A percentile compares a stretch with the other conserved stretches of the same genome.
phyloP scores from a whole-genome alignment of 1,140 invertebrate genomes.

The Panonychus citri region DNA sequence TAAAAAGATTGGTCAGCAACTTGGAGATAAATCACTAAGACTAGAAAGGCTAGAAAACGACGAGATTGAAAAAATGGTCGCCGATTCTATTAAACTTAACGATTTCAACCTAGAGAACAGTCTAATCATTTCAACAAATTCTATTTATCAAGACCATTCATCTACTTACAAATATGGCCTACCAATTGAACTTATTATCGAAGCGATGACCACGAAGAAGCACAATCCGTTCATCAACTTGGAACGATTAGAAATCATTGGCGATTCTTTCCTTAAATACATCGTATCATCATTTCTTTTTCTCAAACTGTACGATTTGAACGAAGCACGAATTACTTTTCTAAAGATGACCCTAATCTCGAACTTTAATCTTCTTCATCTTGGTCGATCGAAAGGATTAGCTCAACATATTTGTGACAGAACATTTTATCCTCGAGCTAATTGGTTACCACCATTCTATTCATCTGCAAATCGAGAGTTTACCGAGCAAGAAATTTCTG shows the following conservation, averaged over 20 bases:
- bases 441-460: conserved; percentile 41
- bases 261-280: conserved; percentile 70
- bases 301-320: conserved; percentile 17
- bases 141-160: no score
- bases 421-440: conserved; percentile 36
- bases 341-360: conserved; percentile 32
- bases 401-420: conserved; percentile 29
- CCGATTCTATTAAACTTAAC: conserved; percentile 32
- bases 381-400: conserved; percentile 29
- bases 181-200: no score
- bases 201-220: no score
- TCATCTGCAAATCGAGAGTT: conserved; percentile 15
- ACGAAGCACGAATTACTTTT: no score
- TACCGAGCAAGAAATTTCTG: conserved; percentile 27
- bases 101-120: conserved; percentile 34
- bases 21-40: no score
- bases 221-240: conserved; percentile 32
- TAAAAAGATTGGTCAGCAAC: no score
- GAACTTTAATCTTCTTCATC: conserved; percentile 51
- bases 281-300: conserved; percentile 44
- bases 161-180: no score
- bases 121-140: no score
- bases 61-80: no score
- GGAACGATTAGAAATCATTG: conserved; percentile 59
- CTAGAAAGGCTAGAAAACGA: no score